phyloP scores from a whole-genome alignment of 2,113 vertebrate species.

The Atherinomorus stipes region DNA sequence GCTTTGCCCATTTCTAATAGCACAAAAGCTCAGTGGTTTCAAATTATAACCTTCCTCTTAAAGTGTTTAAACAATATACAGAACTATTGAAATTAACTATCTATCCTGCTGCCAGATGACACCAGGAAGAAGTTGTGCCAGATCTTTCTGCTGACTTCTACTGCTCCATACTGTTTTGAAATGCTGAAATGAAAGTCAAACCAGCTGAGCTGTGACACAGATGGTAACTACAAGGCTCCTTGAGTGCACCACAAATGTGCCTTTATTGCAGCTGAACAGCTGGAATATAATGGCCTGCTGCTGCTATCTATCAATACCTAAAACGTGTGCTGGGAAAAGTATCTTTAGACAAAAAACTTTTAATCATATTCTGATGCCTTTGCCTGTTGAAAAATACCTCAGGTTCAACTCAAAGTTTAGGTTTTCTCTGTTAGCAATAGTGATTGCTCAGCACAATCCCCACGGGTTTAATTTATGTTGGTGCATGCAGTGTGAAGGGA shows the following conservation, averaged over 20 bases:
- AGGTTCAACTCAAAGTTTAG: background rate
- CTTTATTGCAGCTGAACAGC: slow-evolving; percentile 4
- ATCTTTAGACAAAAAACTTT: background rate
- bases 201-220: slow-evolving; percentile 29
- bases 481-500: background rate
- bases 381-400: background rate
- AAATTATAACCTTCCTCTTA: background rate
- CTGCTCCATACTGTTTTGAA: slow-evolving; percentile 2
- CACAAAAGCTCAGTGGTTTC: slow-evolving; percentile 6
- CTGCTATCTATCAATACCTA: slow-evolving; percentile 21
- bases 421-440: background rate
- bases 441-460: background rate
- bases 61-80: slow-evolving; percentile 33
- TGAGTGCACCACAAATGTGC: slow-evolving; percentile 31
- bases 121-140: slow-evolving; percentile 13
- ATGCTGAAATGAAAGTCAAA: slow-evolving; percentile 27
- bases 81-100: slow-evolving; percentile 35
- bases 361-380: background rate
- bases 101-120: slow-evolving; percentile 22
- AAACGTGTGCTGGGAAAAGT: background rate
- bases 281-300: slow-evolving; percentile 9
- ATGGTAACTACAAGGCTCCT: slow-evolving; percentile 8
- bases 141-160: slow-evolving; percentile 3
- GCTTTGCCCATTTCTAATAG: slow-evolving; percentile 17
- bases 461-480: background rate